These are phyloP conservation scores for Oegoconia quadripuncta DNA, from an alignment of 2,888 invertebrate genomes.

Conservation along the genomic window DNA sequence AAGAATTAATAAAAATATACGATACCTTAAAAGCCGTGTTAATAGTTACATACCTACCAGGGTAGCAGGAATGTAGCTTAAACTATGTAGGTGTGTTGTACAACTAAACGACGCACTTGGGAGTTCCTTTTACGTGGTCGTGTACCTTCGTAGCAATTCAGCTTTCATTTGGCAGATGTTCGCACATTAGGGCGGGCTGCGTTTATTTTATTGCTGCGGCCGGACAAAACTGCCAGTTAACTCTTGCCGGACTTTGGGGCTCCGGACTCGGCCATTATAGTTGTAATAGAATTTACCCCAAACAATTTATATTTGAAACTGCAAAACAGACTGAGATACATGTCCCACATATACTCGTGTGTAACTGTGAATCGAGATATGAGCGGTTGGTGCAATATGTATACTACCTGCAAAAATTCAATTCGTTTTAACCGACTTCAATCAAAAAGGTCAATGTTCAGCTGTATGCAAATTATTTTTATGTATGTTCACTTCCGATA, in stretches of 20 bases:
- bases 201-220: constrained; percentile 51
- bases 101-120: constrained; percentile 36
- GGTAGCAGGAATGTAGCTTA: constrained; percentile 5
- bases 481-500: too few relatives aligned
- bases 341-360: too few relatives aligned
- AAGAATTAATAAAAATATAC: too few relatives aligned
- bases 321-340: too few relatives aligned
- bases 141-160: constrained; percentile 32
- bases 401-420: too few relatives aligned
- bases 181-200: constrained; percentile 37
- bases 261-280: constrained; percentile 28
- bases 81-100: constrained; percentile 16
- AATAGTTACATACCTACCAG: neutral
- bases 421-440: too few relatives aligned
- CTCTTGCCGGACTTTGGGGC: constrained; percentile 25
- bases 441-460: too few relatives aligned
- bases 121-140: constrained; percentile 18
- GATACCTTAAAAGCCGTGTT: too few relatives aligned
- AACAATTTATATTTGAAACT: constrained; percentile 23
- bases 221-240: constrained; percentile 42
- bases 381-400: too few relatives aligned
- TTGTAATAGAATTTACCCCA: constrained; percentile 35
- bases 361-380: too few relatives aligned
- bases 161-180: constrained; percentile 38
- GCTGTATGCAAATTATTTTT: too few relatives aligned